Conservation (phyloP, 2,888 invertebrate species). For the Synanthedon myopaeformis region DNA sequence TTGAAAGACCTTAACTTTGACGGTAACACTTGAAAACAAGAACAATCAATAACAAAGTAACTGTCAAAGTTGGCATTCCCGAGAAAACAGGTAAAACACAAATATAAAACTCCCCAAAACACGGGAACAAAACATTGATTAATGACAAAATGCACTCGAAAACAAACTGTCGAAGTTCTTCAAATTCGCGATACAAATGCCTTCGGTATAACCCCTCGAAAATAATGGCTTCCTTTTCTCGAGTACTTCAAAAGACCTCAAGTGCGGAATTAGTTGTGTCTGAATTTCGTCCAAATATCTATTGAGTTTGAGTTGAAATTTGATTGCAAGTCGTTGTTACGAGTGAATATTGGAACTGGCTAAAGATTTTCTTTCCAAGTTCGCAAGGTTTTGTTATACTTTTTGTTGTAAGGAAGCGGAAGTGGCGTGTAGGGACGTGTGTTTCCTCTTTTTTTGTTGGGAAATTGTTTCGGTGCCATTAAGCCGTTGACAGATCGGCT, state of each 20-base stretch:
- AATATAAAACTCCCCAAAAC: slow-evolving; percentile 42
- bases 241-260: slow-evolving; percentile 6
- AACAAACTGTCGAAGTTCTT: slow-evolving; percentile 71
- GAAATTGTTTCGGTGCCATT: slow-evolving; percentile 69
- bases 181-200: slow-evolving; percentile 68
- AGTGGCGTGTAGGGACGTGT: slow-evolving; percentile 60
- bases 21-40: background rate
- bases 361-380: slow-evolving; percentile 40
- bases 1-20: background rate
- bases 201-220: slow-evolving; percentile 58
- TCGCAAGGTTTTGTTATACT: slow-evolving; percentile 47
- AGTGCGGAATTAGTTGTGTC: background rate
- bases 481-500: slow-evolving; percentile 67
- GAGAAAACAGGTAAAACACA: slow-evolving; percentile 57
- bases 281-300: slow-evolving; percentile 8
- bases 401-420: slow-evolving; percentile 57
- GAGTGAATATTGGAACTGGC: slow-evolving; percentile 34
- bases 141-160: slow-evolving; percentile 70
- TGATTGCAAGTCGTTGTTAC: slow-evolving; percentile 15
- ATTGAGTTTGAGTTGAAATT: slow-evolving; percentile 12
- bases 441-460: slow-evolving; percentile 65
- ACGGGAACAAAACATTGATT: slow-evolving; percentile 66
- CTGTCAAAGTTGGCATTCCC: slow-evolving; percentile 49
- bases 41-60: slow-evolving; percentile 64
- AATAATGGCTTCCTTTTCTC: slow-evolving; percentile 66